Base-by-base conservation (phyloP, 2,888 invertebrate genomes). In the Teleiodes luculella region DNA sequence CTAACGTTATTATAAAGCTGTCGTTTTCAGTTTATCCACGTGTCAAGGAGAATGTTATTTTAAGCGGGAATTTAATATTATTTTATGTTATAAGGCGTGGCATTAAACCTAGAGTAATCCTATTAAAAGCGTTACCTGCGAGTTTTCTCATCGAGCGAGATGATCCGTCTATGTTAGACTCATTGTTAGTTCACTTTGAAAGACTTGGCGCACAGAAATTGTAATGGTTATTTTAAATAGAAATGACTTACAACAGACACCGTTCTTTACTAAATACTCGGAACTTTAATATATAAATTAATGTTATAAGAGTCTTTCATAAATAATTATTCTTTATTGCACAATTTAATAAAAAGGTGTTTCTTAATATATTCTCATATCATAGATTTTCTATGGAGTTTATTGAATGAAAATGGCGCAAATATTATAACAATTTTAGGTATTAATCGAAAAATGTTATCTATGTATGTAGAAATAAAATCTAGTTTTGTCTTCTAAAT, bases 101-200 rank as follows among this genome's bases (percentile, higher is more conserved):
- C 58, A 59, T 61, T 35, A 57, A 58, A 54, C 43, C 56, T 52
- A 51, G 28, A 41, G 52, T 61, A 61, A 61, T 63, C 65, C 67
- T 72, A 70, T 72, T 67, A 68, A 72, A 61, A 41, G 43, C 18
- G 53, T 68, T 78, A 76, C 81, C 77, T 80, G 77, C 65, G 68
- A 48, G 35, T 67, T 75, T 80, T 83, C 78, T 74, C 85, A 81
- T 79, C 70, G 62, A 20, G 24, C 35, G 68, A 65, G 77, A 80
- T 80, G 83, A 86, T 85, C 82, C 69, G 81, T 86, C 86, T 86
- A 79, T 80, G 84, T 83, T 24, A 37, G n/a, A 70, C 64, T 74
- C 68, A 81, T 83, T 86, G 83, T 83, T 76, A 72, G 64, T 37
- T 36, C 43, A 48, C 28, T 80, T 83, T 83, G 82, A 86, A 86